A percentile compares a stretch with the other conserved stretches of the same genome.
Evolutionary conservation across 1,140 invertebrate species (phyloP).

Genomic region (Solenopsis fugax): DNA sequence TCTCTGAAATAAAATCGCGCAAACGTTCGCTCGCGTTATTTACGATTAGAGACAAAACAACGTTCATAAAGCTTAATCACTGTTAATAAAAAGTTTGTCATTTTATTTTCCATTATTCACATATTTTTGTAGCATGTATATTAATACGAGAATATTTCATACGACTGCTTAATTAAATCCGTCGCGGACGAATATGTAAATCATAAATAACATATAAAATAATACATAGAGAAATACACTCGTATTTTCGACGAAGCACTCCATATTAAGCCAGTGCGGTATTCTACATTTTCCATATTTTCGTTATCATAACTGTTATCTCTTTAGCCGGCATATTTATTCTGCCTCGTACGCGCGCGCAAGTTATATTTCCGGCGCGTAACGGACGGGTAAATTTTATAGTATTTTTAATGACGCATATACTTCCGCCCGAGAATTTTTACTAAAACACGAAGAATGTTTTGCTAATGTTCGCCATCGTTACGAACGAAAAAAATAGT

Average conservation of each 20-base stretch:
- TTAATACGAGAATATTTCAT: conserved; percentile 52
- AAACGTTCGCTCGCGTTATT: conserved; percentile 18
- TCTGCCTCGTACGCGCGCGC: conserved; percentile 38
- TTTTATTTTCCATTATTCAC: conserved; percentile 26
- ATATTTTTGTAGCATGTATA: conserved; percentile 15
- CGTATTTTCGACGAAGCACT: conserved; percentile 58
- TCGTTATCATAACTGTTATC: conserved; percentile 65
- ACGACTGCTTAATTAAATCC: conserved; percentile 55
- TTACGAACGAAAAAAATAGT: conserved; percentile 5
- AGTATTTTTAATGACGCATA: conserved; percentile 57
- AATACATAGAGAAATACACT: conserved; percentile 40
- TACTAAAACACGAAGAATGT: conserved; percentile 30
- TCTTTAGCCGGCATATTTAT: conserved; percentile 61
- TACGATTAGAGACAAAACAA: neutral
- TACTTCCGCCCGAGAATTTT: conserved; percentile 22
- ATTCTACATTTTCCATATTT: conserved; percentile 64
- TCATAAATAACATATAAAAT: conserved; percentile 59
- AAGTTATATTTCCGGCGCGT: conserved; percentile 54
- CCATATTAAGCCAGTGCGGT: conserved; percentile 42
- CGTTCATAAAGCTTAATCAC: conserved; percentile 27
- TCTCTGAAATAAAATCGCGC: conserved; percentile 25
- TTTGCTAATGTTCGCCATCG: conserved; percentile 11
- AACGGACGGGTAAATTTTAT: conserved; percentile 54
- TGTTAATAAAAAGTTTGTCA: conserved; percentile 17
- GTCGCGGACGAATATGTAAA: conserved; percentile 46